Percentiles rank a stretch among this genome's conserved stretches.
Conservation (phyloP, 2,113 vertebrate species). For the Bothrops jararaca region DNA sequence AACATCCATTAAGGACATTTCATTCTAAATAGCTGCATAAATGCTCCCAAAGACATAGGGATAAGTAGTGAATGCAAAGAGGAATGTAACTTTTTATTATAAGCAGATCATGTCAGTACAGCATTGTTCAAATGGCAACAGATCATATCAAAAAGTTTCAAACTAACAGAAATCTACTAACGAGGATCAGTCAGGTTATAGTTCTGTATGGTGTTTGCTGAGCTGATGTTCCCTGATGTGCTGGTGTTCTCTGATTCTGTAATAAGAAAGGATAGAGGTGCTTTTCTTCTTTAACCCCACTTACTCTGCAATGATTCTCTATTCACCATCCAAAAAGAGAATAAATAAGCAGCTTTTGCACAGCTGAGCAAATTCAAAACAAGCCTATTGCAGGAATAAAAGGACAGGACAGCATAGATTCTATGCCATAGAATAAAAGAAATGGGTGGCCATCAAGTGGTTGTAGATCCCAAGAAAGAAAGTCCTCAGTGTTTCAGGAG, state of each 20-base stretch:
- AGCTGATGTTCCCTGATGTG: not conserved
- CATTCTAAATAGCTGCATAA: not conserved
- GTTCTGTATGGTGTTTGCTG: not conserved
- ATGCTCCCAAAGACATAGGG: not conserved
- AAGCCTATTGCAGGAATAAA: not conserved
- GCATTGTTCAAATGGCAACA: not conserved
- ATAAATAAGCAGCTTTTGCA: not conserved
- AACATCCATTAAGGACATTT: not conserved
- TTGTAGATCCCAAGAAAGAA: not conserved
- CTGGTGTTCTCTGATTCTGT: not conserved
- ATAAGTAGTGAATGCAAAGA: not conserved
- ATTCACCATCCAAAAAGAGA: not conserved
- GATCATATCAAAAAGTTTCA: not conserved
- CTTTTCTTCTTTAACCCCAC: not conserved
- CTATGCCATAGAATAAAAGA: not conserved
- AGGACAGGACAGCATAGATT: not conserved
- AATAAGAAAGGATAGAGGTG: not conserved
- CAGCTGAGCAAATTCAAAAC: not conserved
- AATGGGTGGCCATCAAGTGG: not conserved
- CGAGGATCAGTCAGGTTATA: not conserved
- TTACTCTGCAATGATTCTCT: not conserved
- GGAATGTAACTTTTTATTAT: not conserved
- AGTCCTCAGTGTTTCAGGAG: not conserved
- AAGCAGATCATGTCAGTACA: not conserved
- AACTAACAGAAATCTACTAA: not conserved